These are phyloP conservation scores for Tautogolabrus adspersus DNA, from an alignment of 2,113 vertebrate genomes.

Conservation along the genomic window DNA sequence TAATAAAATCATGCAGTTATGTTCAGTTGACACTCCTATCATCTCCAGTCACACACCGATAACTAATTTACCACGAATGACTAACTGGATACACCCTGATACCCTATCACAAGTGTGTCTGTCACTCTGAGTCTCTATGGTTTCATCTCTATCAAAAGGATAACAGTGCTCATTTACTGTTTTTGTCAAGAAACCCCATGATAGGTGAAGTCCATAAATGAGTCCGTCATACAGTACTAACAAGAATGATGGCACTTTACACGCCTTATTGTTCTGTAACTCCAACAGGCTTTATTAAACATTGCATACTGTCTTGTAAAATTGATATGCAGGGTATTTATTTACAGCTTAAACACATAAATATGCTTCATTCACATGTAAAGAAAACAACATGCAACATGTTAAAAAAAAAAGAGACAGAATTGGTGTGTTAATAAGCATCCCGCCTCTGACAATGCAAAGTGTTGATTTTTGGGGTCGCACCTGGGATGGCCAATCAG, in stretches of 20 bases:
- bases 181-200: background rate
- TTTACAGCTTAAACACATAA: too few species aligned
- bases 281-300: too few species aligned
- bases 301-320: too few species aligned
- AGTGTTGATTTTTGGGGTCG: too few species aligned
- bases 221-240: background rate
- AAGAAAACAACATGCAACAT: too few species aligned
- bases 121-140: background rate
- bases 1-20: background rate
- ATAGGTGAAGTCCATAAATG: background rate
- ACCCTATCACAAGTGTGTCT: slow-evolving; percentile 5
- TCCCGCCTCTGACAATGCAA: too few species aligned
- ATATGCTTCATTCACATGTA: too few species aligned
- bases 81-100: slow-evolving; percentile 22
- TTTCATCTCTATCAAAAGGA: background rate
- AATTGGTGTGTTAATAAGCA: too few species aligned
- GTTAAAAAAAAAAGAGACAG: too few species aligned
- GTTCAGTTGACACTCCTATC: background rate
- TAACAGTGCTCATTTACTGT: background rate
- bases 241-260: background rate
- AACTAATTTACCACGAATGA: background rate
- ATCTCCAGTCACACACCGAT: background rate
- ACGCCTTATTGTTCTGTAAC: background rate
- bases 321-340: too few species aligned
- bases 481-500: too few species aligned